These are phyloP conservation scores for Choristoneura fumiferana DNA, from an alignment of 1,140 invertebrate species.

Conservation along the genomic window DNA sequence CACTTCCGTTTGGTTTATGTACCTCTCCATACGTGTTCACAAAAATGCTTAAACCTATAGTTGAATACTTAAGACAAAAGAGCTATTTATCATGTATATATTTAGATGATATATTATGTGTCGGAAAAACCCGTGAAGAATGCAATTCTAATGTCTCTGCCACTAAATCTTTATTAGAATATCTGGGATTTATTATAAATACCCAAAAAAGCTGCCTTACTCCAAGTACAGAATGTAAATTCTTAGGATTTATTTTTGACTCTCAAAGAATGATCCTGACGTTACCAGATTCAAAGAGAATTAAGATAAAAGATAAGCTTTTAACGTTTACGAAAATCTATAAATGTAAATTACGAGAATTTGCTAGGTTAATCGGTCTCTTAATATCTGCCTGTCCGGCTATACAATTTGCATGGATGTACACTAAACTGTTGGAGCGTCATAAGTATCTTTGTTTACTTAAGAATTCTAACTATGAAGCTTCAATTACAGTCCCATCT, in stretches of 20 bases:
- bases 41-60: constrained; percentile 8
- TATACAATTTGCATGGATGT: no score
- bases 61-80: background rate
- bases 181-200: background rate
- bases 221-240: background rate
- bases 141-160: background rate
- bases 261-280: background rate
- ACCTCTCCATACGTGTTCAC: constrained; percentile 12
- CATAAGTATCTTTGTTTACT: no score
- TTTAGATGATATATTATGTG: background rate
- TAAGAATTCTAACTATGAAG: no score
- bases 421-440: no score
- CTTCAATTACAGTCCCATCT: no score
- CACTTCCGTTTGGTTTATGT: constrained; percentile 8
- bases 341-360: no score
- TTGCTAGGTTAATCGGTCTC: no score
- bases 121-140: background rate
- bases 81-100: background rate
- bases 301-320: background rate
- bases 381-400: no score
- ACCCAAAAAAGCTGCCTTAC: background rate
- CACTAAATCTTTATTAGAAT: background rate
- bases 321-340: background rate
- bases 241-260: constrained; percentile 3
- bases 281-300: background rate